These are phyloP conservation scores for Mactromeris polynyma DNA, from an alignment of 2,888 invertebrate genomes.

Conservation along the genomic window DNA sequence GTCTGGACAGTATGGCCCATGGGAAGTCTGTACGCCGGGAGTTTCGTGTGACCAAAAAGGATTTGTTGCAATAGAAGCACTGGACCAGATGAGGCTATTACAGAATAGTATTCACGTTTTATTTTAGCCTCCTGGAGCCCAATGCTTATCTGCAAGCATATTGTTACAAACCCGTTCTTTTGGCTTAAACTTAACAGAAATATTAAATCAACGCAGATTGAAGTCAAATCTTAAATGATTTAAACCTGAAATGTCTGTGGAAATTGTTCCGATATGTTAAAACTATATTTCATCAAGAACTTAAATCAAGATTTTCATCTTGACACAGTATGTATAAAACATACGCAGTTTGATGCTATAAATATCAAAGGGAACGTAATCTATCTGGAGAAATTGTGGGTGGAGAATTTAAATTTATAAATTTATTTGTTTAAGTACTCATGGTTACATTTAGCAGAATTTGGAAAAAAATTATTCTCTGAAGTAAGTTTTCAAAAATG, in stretches of 20 bases:
- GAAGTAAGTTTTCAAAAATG: background rate
- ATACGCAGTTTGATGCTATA: background rate
- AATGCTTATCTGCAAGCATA: too few relatives aligned
- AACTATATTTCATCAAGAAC: background rate
- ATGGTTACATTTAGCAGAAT: background rate
- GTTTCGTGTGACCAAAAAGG: too few relatives aligned
- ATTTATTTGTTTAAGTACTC: background rate
- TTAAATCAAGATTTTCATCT: background rate
- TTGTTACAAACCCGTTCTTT: too few relatives aligned
- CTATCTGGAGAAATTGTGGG: background rate
- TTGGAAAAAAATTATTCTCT: background rate
- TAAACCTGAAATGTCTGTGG: background rate
- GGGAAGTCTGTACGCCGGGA: too few relatives aligned
- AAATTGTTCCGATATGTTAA: slow-evolving; percentile 6
- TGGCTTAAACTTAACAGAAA: too few relatives aligned
- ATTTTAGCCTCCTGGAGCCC: too few relatives aligned
- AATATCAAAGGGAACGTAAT: background rate
- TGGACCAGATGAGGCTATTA: too few relatives aligned
- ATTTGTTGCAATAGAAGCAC: too few relatives aligned
- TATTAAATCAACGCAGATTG: background rate
- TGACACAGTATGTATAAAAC: background rate
- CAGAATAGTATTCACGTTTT: too few relatives aligned
- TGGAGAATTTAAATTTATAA: background rate
- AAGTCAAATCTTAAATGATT: background rate
- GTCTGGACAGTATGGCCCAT: too few relatives aligned